Evolutionary conservation across 2,888 invertebrate genomes (phyloP), one percentile per base, ranked within the genome.

Genomic region (Parascotia fuliginaria): DNA sequence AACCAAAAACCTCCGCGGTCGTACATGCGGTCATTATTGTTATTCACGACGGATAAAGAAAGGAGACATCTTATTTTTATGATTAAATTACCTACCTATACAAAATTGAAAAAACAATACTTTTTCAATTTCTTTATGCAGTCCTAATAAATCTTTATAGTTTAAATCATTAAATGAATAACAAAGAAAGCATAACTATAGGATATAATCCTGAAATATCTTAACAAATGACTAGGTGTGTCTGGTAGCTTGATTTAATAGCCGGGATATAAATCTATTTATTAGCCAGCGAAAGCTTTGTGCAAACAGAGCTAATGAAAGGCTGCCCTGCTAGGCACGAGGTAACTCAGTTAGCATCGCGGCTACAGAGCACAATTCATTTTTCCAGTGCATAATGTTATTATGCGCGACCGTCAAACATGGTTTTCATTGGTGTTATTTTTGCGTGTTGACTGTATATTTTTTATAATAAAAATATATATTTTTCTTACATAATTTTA

Each of bases 221-320:
- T 72, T 48, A 63, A 65, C 68, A 82, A 81, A 80, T 55, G 63
- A 68, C 60, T 73, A 69, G 66, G 65, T 59, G 60, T 51, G 58
- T 63, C 66, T 56, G 53, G 57, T 50, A 60, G 67, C 72, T 79
- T 86, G 82, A 85, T 83, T 82, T 73, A 78, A 81, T 79, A 81
- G 70, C 67, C 67, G 42, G 43, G 66, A 73, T 77, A 75, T 81
- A 81, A 81, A 84, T 79, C 78, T 80, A 81, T 85, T 82, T 75
- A 77, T 79, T 77, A 68, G 70, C 59, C 56, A 56, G 73, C 71
- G 69, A 80, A 82, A 78, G 78, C 81, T 75, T 81, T 77, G 73
- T 73, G 76, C 83, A 87, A 87, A 87, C 83, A 84, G 40, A 55
- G 58, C 84, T 87, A 87, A 88, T 88, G 87, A 88, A 86, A 77